These are phyloP conservation scores for Sclerodermus sp. DNA, from an alignment of 2,888 invertebrate species.

Conservation along the genomic window DNA sequence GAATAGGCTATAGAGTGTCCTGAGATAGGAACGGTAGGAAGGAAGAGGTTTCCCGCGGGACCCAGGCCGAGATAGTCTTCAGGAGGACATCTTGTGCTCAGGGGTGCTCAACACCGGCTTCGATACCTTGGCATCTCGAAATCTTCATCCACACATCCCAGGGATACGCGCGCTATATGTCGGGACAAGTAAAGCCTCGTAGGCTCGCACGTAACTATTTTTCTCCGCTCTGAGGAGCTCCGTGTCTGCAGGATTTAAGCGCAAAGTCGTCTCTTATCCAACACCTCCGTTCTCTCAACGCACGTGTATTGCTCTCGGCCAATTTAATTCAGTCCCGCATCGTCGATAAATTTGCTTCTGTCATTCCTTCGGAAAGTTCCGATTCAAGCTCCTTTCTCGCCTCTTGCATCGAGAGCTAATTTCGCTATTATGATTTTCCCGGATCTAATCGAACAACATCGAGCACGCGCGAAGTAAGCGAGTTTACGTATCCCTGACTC, in stretches of 20 bases:
- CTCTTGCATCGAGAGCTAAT: too few species aligned
- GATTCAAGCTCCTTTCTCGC: too few species aligned
- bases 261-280: constrained; percentile 4
- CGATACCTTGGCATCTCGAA: constrained; percentile 23
- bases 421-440: too few species aligned
- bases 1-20: constrained; percentile 56
- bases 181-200: constrained; percentile 31
- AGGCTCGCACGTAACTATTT: constrained; percentile 32
- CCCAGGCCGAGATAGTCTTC: constrained; percentile 55
- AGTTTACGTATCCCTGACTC: background rate
- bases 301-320: too few species aligned
- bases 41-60: constrained; percentile 54
- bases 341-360: too few species aligned
- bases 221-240: constrained; percentile 5
- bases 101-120: constrained; percentile 45
- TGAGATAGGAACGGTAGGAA: constrained; percentile 53
- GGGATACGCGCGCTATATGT: constrained; percentile 21
- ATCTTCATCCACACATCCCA: constrained; percentile 25
- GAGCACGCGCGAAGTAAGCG: too few species aligned
- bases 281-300: too few species aligned
- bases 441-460: too few species aligned
- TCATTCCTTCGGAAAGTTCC: too few species aligned
- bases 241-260: constrained; percentile 21
- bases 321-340: too few species aligned
- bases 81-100: constrained; percentile 54